Conservation (phyloP, 1,140 invertebrate genomes). For the Drosophila simulans region DNA sequence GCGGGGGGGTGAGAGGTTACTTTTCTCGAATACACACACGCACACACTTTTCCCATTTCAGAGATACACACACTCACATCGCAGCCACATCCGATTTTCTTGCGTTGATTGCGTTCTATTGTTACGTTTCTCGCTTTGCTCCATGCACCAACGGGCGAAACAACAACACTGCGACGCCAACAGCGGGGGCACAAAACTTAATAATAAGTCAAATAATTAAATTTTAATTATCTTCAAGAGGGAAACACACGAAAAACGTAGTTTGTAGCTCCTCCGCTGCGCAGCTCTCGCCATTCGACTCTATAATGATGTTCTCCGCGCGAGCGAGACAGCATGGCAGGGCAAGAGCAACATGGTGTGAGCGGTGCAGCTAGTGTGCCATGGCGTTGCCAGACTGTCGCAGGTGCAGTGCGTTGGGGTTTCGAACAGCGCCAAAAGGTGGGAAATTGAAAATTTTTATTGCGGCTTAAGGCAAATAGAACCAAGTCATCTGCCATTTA, state of each 20-base stretch:
- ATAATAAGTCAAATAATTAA: conserved; percentile 82
- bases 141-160: conserved; percentile 23
- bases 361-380: conserved; percentile 46
- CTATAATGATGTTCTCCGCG: conserved; percentile 65
- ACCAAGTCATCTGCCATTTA: conserved; percentile 39
- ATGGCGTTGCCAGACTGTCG: conserved; percentile 48
- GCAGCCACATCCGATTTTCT: conserved; percentile 63
- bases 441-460: conserved; percentile 5
- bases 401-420: conserved; percentile 11
- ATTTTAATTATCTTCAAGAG: conserved; percentile 76
- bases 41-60: conserved; percentile 62
- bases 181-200: conserved; percentile 62
- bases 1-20: conserved; percentile 56
- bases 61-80: conserved; percentile 62
- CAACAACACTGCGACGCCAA: conserved; percentile 29
- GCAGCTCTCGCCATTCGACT: conserved; percentile 52
- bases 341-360: conserved; percentile 68
- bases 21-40: conserved; percentile 78
- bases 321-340: too few species aligned
- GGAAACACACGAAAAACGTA: conserved; percentile 74
- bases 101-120: conserved; percentile 56
- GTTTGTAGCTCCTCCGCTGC: conserved; percentile 54
- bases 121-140: conserved; percentile 26
- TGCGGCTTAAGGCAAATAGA: neutral
- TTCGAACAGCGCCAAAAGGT: conserved; percentile 20